Conservation (phyloP, 64 coral and sea anemone genomes). For the Porites australiensis region DNA sequence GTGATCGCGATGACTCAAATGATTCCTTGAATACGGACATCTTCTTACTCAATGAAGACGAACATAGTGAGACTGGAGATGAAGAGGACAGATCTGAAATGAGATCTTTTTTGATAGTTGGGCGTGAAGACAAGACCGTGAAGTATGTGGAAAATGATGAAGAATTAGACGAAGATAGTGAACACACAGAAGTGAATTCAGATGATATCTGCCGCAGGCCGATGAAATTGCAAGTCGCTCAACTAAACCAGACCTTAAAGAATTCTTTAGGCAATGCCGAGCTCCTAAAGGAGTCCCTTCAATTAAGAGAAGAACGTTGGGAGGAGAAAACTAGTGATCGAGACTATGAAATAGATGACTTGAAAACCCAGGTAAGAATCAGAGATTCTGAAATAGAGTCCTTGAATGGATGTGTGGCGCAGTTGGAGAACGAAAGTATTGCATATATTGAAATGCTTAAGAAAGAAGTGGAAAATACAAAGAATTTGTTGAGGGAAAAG, state of each 20-base stretch:
- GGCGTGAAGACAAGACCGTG: neutral
- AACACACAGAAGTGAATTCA: neutral
- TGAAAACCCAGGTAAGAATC: too few species aligned
- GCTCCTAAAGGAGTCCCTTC: neutral
- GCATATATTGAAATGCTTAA: neutral
- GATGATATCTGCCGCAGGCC: neutral
- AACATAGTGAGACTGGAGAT: neutral
- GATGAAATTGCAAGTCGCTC: neutral
- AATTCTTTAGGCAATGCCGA: neutral
- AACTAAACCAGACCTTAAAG: neutral
- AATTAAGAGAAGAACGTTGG: neutral
- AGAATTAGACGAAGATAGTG: neutral
- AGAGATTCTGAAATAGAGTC: neutral
- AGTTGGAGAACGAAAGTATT: neutral
- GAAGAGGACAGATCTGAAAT: neutral
- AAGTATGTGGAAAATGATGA: neutral
- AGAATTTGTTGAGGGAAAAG: too few species aligned
- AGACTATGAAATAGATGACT: neutral
- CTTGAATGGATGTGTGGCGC: neutral
- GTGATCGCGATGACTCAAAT: neutral
- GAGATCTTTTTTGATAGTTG: too few species aligned
- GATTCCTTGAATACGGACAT: neutral
- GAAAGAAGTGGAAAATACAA: neutral
- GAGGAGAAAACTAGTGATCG: neutral
- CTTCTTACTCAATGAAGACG: neutral